These are phyloP conservation scores for Myocastor coypus DNA, from an alignment of 2,113 vertebrate genomes.

Conservation along the genomic window DNA sequence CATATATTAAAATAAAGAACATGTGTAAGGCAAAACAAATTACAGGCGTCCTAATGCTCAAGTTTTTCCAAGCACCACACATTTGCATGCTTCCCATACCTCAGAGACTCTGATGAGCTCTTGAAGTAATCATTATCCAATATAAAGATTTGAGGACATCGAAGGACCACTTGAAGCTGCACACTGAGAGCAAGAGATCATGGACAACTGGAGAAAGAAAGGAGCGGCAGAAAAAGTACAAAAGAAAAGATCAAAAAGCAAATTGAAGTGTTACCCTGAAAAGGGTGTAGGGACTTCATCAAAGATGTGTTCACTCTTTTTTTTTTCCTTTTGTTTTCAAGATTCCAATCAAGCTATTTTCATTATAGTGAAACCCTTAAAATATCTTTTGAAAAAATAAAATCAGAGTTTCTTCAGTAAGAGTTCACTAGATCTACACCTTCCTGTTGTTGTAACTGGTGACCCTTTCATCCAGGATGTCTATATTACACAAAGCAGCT, in stretches of 20 bases:
- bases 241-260: slow-evolving; percentile 1
- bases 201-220: neutral
- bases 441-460: neutral
- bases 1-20: slow-evolving; percentile 10
- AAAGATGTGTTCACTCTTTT: neutral
- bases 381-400: slow-evolving; percentile 37
- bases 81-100: neutral
- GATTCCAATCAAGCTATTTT: slow-evolving; percentile 4
- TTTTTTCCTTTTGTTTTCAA: neutral
- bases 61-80: neutral
- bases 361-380: neutral
- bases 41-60: neutral
- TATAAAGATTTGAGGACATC: neutral
- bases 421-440: neutral
- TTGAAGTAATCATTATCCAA: neutral
- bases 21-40: neutral
- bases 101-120: neutral
- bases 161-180: neutral
- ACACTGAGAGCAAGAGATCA: neutral
- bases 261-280: neutral
- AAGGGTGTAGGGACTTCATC: neutral
- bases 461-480: slow-evolving; percentile 43
- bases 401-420: slow-evolving; percentile 40
- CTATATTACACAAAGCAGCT: neutral
- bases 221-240: neutral